Evolutionary conservation across 2,888 invertebrate genomes (phyloP).

Genomic region (Thyatira batis): DNA sequence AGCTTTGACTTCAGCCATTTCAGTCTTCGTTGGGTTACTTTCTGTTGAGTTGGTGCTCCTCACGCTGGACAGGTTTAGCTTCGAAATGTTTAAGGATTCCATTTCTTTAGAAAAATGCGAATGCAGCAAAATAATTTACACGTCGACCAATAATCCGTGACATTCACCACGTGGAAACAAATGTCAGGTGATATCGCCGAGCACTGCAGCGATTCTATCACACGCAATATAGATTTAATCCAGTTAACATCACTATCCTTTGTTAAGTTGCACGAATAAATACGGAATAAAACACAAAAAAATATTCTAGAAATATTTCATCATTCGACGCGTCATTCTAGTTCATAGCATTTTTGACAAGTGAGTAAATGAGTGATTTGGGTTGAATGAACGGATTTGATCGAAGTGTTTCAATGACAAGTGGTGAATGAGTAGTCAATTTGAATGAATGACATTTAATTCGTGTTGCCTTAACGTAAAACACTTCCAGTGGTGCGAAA

Average conservation of each 20-base stretch:
- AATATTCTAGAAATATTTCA: constrained; percentile 33
- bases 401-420: too few relatives aligned
- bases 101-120: constrained; percentile 48
- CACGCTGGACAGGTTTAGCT: constrained; percentile 68
- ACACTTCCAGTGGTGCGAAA: too few relatives aligned
- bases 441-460: too few relatives aligned
- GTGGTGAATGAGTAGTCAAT: too few relatives aligned
- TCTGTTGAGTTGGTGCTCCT: constrained; percentile 55
- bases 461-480: too few relatives aligned
- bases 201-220: constrained; percentile 36
- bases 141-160: constrained; percentile 68
- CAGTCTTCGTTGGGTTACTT: constrained; percentile 44
- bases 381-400: too few relatives aligned
- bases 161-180: constrained; percentile 78
- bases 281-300: constrained; percentile 11
- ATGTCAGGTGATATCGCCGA: constrained; percentile 59
- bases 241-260: not conserved
- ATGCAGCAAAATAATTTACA: constrained; percentile 58
- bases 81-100: constrained; percentile 75
- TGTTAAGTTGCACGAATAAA: not conserved
- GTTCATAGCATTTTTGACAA: constrained; percentile 46
- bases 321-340: constrained; percentile 36
- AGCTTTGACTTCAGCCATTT: constrained; percentile 51
- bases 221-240: constrained; percentile 25
- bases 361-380: too few relatives aligned